Evolutionary conservation across 2,888 invertebrate genomes (phyloP).

Genomic region (Ectemnius continuus): DNA sequence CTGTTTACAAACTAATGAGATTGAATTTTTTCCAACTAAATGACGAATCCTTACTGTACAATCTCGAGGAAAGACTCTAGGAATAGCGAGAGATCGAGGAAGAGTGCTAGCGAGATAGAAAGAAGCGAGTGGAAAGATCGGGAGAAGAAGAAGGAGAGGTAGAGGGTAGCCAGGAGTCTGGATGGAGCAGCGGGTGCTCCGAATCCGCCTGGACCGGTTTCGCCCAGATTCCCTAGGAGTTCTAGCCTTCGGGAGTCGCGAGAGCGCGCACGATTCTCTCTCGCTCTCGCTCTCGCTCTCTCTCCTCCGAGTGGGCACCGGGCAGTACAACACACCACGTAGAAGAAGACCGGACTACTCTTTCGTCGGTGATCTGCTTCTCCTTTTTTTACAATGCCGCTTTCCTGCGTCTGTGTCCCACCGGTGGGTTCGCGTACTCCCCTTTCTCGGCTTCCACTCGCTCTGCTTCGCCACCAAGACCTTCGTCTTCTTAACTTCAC

Average conservation of each 20-base stretch:
- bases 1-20: too few relatives aligned
- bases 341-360: slow-evolving; percentile 52
- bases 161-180: slow-evolving; percentile 55
- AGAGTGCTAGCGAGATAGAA: not conserved
- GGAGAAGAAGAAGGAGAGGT: slow-evolving; percentile 49
- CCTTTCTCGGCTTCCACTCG: not conserved
- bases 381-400: slow-evolving; percentile 17
- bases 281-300: too few relatives aligned
- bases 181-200: slow-evolving; percentile 69
- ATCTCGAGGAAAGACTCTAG: too few relatives aligned
- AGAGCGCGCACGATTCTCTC: slow-evolving; percentile 53
- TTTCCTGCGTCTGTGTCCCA: slow-evolving; percentile 12
- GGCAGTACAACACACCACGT: slow-evolving; percentile 46
- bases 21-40: not conserved
- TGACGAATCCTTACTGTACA: not conserved
- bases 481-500: not conserved
- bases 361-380: slow-evolving; percentile 29
- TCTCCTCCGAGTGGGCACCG: slow-evolving; percentile 48
- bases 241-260: slow-evolving; percentile 71
- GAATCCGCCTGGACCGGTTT: slow-evolving; percentile 77
- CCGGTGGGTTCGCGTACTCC: not conserved
- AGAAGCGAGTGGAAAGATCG: slow-evolving; percentile 28
- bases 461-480: not conserved
- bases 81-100: slow-evolving; percentile 3
- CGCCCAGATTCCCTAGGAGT: slow-evolving; percentile 75